Evolutionary conservation across 2,113 vertebrate species (phyloP).

Genomic region (Xenus cinereus): DNA sequence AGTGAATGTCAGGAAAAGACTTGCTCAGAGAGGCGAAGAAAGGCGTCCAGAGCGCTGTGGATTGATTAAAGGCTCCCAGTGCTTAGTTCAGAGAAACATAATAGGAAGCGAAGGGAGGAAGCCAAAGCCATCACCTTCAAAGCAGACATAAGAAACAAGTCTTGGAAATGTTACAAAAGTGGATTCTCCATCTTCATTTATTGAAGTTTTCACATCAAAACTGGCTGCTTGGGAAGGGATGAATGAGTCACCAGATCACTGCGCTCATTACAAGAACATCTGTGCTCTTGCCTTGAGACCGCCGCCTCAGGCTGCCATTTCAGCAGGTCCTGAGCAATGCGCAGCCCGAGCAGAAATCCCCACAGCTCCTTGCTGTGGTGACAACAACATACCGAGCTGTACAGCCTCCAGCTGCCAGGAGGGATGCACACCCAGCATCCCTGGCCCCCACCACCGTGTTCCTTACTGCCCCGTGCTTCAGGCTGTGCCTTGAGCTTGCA

Average conservation of each 20-base stretch:
- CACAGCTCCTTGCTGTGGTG: neutral
- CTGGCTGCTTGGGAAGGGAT: neutral
- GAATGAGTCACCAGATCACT: neutral
- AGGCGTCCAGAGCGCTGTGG: neutral
- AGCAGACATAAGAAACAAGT: conserved; percentile 6
- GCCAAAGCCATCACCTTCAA: conserved; percentile 16
- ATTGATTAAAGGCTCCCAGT: neutral
- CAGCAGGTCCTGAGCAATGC: neutral
- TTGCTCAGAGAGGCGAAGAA: neutral
- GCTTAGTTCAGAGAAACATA: neutral
- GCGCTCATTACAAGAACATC: neutral
- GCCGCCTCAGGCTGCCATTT: neutral
- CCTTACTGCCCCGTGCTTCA: too few relatives aligned
- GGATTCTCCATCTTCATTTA: conserved; percentile 7
- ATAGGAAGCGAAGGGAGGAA: neutral
- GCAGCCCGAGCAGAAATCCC: neutral
- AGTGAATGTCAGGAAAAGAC: neutral
- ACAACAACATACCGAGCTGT: fast-evolving
- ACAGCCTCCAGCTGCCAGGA: neutral
- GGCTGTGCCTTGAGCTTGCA: neutral
- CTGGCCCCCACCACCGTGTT: fast-evolving
- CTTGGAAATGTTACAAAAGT: neutral
- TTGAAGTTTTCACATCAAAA: conserved; percentile 29
- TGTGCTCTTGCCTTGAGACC: neutral
- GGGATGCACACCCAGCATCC: neutral